Evolutionary conservation across 2,797 vertebrate genomes (phyloP).

Genomic region (Micrastur ruficollis): DNA sequence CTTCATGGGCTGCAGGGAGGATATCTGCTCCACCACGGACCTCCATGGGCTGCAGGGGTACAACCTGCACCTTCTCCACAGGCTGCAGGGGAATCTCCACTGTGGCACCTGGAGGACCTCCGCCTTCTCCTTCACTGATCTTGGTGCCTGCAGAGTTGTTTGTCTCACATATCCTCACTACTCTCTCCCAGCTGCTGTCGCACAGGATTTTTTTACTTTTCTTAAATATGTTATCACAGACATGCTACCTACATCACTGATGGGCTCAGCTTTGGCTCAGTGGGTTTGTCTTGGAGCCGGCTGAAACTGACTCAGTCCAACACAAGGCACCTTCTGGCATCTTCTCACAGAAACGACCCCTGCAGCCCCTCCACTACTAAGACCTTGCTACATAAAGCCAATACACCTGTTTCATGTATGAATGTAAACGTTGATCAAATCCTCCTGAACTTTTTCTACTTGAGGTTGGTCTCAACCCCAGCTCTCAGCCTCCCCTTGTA

Average conservation of each 20-base stretch:
- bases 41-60: background rate
- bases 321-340: no score
- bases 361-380: no score
- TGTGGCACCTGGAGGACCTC: fast-evolving
- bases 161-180: background rate
- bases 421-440: background rate
- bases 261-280: background rate
- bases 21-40: background rate
- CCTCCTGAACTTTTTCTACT: background rate
- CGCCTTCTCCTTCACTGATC: background rate
- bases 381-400: background rate
- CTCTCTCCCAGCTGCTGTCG: background rate
- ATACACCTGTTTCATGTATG: background rate
- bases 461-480: background rate
- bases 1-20: background rate
- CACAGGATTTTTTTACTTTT: background rate
- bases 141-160: background rate
- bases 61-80: background rate
- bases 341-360: no score
- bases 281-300: no score
- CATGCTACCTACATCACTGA: background rate
- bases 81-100: background rate
- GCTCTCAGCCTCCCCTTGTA: background rate
- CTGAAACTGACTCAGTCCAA: no score
- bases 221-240: background rate